Conservation (phyloP, 2,113 vertebrate species). For the Phoxinus phoxinus region DNA sequence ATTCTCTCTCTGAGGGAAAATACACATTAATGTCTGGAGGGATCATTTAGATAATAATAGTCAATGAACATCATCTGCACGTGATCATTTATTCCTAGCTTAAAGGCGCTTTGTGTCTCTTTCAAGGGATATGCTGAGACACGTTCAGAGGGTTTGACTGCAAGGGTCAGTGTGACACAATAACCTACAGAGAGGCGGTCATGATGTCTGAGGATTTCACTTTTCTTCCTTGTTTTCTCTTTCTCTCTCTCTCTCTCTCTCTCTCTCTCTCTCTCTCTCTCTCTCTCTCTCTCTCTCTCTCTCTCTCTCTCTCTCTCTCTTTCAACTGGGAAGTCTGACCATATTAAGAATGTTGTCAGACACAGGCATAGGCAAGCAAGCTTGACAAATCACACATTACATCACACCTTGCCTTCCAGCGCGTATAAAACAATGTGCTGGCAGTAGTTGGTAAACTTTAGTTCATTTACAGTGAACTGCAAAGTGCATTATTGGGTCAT, state of each 20-base stretch:
- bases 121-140: constrained; percentile 15
- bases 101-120: background rate
- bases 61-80: background rate
- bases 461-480: background rate
- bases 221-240: constrained; percentile 25
- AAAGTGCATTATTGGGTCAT: constrained; percentile 29
- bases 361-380: constrained; percentile 26
- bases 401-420: constrained; percentile 36
- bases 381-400: constrained; percentile 33
- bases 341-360: constrained; percentile 26
- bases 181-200: background rate
- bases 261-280: constrained; percentile 30
- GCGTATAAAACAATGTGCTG: background rate
- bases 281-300: constrained; percentile 23
- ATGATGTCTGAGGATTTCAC: background rate
- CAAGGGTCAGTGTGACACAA: constrained; percentile 15
- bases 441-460: background rate
- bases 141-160: background rate
- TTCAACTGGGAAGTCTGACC: constrained; percentile 18
- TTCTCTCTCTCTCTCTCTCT: background rate
- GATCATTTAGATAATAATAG: background rate
- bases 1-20: background rate
- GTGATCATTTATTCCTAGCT: background rate
- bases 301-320: background rate
- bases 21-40: background rate